Conservation (phyloP, 2,113 vertebrate species). For the Girardinichthys multiradiatus region DNA sequence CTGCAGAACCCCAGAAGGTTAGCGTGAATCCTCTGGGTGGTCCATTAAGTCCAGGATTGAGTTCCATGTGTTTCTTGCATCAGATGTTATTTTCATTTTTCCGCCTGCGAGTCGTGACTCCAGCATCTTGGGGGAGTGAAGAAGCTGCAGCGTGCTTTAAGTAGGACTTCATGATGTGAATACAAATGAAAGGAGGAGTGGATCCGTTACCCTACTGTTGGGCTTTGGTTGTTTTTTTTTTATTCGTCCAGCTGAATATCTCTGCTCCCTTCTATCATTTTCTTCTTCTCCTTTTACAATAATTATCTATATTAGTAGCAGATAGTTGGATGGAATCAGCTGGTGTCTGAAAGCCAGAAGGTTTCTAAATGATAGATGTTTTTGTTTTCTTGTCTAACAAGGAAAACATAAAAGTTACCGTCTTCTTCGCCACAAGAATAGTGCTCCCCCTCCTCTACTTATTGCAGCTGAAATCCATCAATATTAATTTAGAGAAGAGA, state of each 20-base stretch:
- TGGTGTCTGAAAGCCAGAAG: too few species aligned
- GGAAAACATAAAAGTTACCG: neutral
- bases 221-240: neutral
- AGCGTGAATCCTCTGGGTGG: neutral
- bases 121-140: neutral
- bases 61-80: neutral
- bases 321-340: too few species aligned
- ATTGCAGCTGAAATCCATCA: neutral
- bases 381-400: too few species aligned
- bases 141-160: neutral
- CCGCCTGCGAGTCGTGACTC: neutral
- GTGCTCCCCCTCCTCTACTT: neutral
- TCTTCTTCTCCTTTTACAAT: neutral
- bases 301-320: neutral
- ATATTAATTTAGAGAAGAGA: neutral
- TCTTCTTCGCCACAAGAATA: neutral
- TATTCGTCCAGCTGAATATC: too few species aligned
- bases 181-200: constrained; percentile 1
- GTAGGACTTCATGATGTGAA: neutral
- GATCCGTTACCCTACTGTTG: neutral
- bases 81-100: neutral
- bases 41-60: neutral
- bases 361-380: too few species aligned
- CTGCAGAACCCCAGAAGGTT: too few species aligned
- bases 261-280: neutral